These are phyloP conservation scores for Petrocephalus sullivani DNA, from an alignment of 2,797 vertebrate species.

Conservation along the genomic window DNA sequence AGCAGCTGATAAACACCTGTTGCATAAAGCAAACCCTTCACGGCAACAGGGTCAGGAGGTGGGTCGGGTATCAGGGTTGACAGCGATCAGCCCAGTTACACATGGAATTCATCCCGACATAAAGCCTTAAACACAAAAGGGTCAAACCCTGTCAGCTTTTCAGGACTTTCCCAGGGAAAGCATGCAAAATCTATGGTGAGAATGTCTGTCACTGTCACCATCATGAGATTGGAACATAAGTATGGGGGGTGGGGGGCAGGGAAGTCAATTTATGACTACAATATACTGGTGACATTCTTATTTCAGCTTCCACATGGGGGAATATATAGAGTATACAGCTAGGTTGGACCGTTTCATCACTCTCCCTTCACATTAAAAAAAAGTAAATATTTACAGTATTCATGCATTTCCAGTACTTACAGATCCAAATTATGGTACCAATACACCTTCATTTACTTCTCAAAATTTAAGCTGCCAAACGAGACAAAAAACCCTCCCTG, in stretches of 20 bases:
- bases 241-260: background rate
- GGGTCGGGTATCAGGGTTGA: conserved; percentile 22
- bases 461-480: background rate
- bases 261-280: background rate
- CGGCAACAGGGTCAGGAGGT: background rate
- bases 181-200: background rate
- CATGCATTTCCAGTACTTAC: background rate
- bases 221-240: background rate
- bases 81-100: conserved; percentile 15
- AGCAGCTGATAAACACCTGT: conserved; percentile 52
- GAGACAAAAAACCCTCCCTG: background rate
- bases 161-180: background rate
- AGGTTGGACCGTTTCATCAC: background rate
- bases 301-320: background rate
- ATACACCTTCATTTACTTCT: background rate
- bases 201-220: background rate
- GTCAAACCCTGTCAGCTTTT: background rate
- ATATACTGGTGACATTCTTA: background rate
- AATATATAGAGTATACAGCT: background rate
- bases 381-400: background rate
- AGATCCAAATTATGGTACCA: background rate
- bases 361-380: background rate
- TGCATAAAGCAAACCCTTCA: conserved; percentile 27
- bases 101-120: background rate
- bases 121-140: background rate